A percentile compares a stretch with the other conserved stretches of the same genome.
Evolutionary conservation across 1,140 invertebrate genomes (phyloP).

Genomic region (Tetramorium parvispinum): DNA sequence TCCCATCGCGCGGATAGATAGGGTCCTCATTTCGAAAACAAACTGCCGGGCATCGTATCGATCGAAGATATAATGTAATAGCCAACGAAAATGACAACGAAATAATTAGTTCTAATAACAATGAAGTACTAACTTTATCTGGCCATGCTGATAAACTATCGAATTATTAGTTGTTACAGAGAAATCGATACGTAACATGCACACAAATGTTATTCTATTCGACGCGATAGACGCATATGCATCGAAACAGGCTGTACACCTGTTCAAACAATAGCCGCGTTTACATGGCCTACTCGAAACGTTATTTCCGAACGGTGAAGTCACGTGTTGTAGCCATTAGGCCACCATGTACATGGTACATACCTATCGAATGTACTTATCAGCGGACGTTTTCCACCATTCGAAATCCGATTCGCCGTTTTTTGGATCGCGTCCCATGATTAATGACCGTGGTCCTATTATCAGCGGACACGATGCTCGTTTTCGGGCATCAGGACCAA

Average conservation of each 20-base stretch:
- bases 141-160: neutral
- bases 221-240: slow-evolving; percentile 17
- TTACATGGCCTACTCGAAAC: slow-evolving; percentile 33
- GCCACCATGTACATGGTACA: neutral
- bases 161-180: slow-evolving; percentile 24
- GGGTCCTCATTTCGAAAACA: neutral
- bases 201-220: slow-evolving; percentile 34
- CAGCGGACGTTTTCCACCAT: slow-evolving; percentile 35
- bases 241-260: neutral
- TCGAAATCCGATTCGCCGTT: slow-evolving; percentile 47
- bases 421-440: slow-evolving; percentile 35
- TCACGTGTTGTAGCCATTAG: slow-evolving; percentile 40
- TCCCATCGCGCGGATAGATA: neutral
- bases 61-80: neutral
- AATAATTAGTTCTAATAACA: slow-evolving; percentile 18
- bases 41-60: neutral
- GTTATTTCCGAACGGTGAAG: slow-evolving; percentile 38
- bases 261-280: slow-evolving; percentile 39
- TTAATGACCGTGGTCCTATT: slow-evolving; percentile 67
- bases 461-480: slow-evolving; percentile 63
- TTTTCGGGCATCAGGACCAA: slow-evolving; percentile 64
- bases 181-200: slow-evolving; percentile 32
- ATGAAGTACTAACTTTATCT: neutral
- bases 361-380: slow-evolving; percentile 19
- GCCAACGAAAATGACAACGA: neutral